Conservation (phyloP, 2,797 vertebrate genomes). For the Sphaeramia orbicularis region DNA sequence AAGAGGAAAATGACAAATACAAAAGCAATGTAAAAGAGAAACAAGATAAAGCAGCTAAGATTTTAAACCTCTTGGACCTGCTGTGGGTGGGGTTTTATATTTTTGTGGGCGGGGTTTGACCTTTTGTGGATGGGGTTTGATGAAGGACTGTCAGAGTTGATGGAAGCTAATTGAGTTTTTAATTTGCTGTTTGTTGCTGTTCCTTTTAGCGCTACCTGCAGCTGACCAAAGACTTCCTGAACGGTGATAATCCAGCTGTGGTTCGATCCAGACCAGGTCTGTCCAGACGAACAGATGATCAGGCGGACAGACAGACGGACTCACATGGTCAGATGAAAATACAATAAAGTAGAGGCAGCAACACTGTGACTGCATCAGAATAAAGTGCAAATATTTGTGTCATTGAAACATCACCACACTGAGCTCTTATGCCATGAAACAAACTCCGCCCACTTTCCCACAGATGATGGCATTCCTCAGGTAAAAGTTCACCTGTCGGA, state of each 20-base stretch:
- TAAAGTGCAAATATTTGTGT: too few species aligned
- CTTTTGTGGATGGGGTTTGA: too few species aligned
- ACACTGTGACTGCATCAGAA: too few species aligned
- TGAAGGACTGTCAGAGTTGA: background rate
- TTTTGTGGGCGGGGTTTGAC: too few species aligned
- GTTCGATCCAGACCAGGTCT: conserved; percentile 76
- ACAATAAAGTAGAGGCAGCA: too few species aligned
- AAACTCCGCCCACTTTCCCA: background rate
- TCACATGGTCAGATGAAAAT: conserved; percentile 15
- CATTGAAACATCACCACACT: too few species aligned
- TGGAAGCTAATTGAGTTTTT: background rate
- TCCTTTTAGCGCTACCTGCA: conserved; percentile 86
- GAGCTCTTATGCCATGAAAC: background rate
- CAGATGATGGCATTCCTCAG: conserved; percentile 39
- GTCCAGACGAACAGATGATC: conserved; percentile 6
- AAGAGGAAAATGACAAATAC: too few species aligned
- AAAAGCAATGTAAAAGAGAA: too few species aligned
- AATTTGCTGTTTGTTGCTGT: background rate
- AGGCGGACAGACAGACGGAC: background rate
- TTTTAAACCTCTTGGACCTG: too few species aligned
- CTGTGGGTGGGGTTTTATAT: too few species aligned
- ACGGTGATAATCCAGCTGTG: conserved; percentile 86
- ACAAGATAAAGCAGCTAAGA: too few species aligned
- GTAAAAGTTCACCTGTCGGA: conserved; percentile 10
- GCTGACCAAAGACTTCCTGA: conserved; percentile 89